Conservation (phyloP, 2,797 vertebrate species). For the Lithobates pipiens region DNA sequence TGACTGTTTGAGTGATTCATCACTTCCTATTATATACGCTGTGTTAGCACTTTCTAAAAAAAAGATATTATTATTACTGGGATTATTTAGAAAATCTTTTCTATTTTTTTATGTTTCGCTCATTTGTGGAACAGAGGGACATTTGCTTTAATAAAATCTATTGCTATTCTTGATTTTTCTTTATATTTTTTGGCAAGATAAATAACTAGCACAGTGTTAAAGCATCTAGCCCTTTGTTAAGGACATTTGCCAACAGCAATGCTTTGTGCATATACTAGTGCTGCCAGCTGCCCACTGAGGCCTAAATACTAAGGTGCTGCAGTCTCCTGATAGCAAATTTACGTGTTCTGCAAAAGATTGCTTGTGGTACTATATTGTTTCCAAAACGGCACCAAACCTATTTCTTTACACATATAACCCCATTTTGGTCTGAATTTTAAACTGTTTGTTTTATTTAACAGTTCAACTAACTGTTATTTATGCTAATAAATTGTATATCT, state of each 20-base stretch:
- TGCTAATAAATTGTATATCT: too few species aligned
- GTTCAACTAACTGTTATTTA: too few species aligned
- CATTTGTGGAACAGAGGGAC: background rate
- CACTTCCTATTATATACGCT: background rate
- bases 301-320: slow-evolving; percentile 30
- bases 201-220: slow-evolving; percentile 9
- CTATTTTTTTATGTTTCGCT: background rate
- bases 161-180: background rate
- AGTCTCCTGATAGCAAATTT: slow-evolving; percentile 29
- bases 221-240: slow-evolving; percentile 29
- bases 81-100: background rate
- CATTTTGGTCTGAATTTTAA: too few species aligned
- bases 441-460: too few species aligned
- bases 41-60: slow-evolving; percentile 6
- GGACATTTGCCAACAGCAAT: slow-evolving; percentile 9
- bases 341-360: slow-evolving; percentile 8
- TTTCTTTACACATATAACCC: too few species aligned
- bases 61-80: background rate
- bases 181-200: slow-evolving; percentile 10
- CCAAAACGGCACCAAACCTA: slow-evolving; percentile 1
- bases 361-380: background rate
- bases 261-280: background rate
- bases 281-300: slow-evolving; percentile 41
- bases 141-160: slow-evolving; percentile 6
- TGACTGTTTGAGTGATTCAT: background rate